Percentiles rank a stretch among this genome's conserved stretches.
Conservation (phyloP, 2,888 invertebrate species). For the Germaria angustata region DNA sequence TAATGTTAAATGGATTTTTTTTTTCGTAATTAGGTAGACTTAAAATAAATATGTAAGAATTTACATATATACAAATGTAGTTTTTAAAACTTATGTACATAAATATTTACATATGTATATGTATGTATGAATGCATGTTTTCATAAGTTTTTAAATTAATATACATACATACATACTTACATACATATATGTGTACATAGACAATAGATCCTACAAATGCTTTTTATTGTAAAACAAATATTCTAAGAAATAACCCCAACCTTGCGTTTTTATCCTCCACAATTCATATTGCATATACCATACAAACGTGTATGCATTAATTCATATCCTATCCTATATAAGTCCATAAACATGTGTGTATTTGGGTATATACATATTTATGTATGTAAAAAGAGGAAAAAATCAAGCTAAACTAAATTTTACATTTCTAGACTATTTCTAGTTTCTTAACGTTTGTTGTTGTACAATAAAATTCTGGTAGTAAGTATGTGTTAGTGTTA, state of each 20-base stretch:
- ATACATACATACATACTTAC: not conserved
- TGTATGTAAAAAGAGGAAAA: not conserved
- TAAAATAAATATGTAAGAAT: too few species aligned
- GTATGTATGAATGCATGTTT: not conserved
- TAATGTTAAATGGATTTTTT: too few species aligned
- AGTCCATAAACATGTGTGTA: not conserved
- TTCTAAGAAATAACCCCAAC: not conserved
- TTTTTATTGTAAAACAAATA: not conserved
- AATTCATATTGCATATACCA: not conserved
- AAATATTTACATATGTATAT: not conserved
- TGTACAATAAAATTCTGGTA: constrained; percentile 43
- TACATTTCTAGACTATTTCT: constrained; percentile 63
- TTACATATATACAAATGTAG: too few species aligned
- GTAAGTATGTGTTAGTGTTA: constrained; percentile 9
- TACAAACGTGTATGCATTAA: not conserved
- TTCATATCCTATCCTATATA: constrained; percentile 44
- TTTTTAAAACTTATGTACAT: not conserved
- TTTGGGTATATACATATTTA: not conserved
- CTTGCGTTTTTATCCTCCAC: constrained; percentile 13
- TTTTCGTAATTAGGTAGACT: too few species aligned
- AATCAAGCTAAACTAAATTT: constrained; percentile 45
- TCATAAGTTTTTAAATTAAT: too few species aligned
- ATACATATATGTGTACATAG: not conserved
- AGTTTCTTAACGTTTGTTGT: constrained; percentile 44
- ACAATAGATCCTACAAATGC: not conserved